These are phyloP conservation scores for Gobio occitaniae DNA, from an alignment of 2,797 vertebrate genomes.

Conservation along the genomic window DNA sequence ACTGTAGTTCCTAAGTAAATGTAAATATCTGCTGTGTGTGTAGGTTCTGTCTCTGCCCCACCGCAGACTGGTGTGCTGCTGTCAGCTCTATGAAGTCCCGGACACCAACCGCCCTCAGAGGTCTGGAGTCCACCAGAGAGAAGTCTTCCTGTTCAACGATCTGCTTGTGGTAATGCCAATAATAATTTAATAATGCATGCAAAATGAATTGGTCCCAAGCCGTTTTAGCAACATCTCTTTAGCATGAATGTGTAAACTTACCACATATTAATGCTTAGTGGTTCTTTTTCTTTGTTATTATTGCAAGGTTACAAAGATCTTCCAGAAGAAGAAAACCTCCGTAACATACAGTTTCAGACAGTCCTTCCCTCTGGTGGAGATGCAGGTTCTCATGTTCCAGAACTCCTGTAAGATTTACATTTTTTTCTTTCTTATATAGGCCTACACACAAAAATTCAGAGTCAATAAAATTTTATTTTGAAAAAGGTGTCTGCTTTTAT, in stretches of 20 bases:
- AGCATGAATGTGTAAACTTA: not conserved
- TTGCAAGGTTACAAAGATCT: conserved; percentile 92
- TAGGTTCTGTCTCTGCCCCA: conserved; percentile 92
- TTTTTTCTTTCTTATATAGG: not conserved
- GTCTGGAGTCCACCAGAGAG: conserved; percentile 90
- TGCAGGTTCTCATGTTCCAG: conserved; percentile 96
- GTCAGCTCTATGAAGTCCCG: conserved; percentile 93
- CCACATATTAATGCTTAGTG: not conserved
- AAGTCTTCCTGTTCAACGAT: conserved; percentile 97
- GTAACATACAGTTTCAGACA: conserved; percentile 95
- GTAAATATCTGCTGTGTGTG: conserved; percentile 32
- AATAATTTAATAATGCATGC: not conserved
- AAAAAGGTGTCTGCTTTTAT: not conserved
- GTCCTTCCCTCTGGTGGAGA: conserved; percentile 92
- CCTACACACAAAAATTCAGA: not conserved
- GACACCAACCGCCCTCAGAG: conserved; percentile 91
- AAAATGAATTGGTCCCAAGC: not conserved
- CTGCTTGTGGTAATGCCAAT: conserved; percentile 86
- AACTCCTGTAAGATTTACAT: conserved; percentile 87
- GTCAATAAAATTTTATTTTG: not conserved
- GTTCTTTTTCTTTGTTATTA: conserved; percentile 3
- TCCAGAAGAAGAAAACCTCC: conserved; percentile 96
- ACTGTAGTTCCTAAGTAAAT: not conserved
- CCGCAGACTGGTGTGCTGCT: conserved; percentile 92
- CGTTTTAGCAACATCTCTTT: not conserved